Percentiles rank a stretch among this genome's conserved stretches.
Evolutionary conservation across 1,140 invertebrate genomes (phyloP).

Genomic region (Heliothis virescens): DNA sequence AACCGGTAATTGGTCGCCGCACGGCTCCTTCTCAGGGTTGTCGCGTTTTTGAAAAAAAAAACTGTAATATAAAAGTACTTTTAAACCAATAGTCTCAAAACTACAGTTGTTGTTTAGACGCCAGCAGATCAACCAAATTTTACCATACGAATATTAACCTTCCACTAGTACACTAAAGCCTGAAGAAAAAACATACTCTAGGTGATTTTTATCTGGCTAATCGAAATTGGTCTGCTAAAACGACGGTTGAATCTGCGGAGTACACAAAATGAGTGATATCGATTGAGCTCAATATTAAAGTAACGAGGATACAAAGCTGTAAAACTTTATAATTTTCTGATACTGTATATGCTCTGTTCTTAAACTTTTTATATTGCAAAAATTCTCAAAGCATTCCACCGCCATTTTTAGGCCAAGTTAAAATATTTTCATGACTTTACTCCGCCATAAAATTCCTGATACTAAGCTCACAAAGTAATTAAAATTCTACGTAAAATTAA

Average conservation of each 20-base stretch:
- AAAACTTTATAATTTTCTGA: too few relatives aligned
- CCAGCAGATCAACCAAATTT: too few relatives aligned
- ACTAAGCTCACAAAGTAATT: conserved; percentile 15
- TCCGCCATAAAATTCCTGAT: not conserved
- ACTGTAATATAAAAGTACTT: not conserved
- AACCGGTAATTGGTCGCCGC: conserved; percentile 60
- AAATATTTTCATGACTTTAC: conserved; percentile 28
- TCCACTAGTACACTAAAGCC: too few relatives aligned
- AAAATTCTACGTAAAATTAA: conserved; percentile 12
- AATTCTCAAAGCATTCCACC: not conserved
- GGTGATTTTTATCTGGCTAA: too few relatives aligned
- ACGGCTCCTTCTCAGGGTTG: conserved; percentile 51
- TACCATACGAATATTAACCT: too few relatives aligned
- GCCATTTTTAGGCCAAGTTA: conserved; percentile 4
- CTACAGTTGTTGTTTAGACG: too few relatives aligned
- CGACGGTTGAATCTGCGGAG: too few relatives aligned
- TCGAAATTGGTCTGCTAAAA: too few relatives aligned
- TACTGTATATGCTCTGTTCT: not conserved
- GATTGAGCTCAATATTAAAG: too few relatives aligned
- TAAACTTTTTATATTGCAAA: not conserved
- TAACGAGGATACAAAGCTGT: too few relatives aligned
- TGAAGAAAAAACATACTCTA: too few relatives aligned
- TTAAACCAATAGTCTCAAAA: not conserved
- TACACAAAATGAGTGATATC: too few relatives aligned
- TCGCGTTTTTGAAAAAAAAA: not conserved